A percentile compares a stretch with the other conserved stretches of the same genome.
Conservation (phyloP, 2,888 invertebrate genomes). For the Mesorhabditis belari region DNA sequence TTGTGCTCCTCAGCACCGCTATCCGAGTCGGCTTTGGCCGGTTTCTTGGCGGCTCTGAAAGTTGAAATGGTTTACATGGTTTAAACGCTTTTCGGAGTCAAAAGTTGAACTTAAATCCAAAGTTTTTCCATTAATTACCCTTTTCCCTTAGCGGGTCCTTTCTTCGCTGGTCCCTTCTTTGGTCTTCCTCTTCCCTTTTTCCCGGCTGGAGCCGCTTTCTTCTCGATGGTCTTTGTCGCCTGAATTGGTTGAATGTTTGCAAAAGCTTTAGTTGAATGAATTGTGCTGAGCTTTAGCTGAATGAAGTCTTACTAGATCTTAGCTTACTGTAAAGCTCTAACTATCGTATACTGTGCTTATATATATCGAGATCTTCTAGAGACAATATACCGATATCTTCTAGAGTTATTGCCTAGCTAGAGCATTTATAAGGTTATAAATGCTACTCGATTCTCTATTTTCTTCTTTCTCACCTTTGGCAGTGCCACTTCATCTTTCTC, state of each 20-base stretch:
- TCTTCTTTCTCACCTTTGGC: not conserved
- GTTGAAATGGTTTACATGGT: too few relatives aligned
- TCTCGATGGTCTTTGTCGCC: not conserved
- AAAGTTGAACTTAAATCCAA: not conserved
- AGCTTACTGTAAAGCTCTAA: too few relatives aligned
- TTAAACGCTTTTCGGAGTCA: too few relatives aligned
- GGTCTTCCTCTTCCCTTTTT: not conserved
- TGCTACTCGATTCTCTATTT: too few relatives aligned
- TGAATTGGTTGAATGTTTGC: not conserved
- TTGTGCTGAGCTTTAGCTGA: too few relatives aligned
- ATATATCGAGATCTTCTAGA: too few relatives aligned
- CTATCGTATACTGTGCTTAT: too few relatives aligned
- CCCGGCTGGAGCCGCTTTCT: not conserved
- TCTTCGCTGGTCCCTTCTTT: not conserved
- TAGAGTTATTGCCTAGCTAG: too few relatives aligned
- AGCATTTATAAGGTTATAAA: too few relatives aligned
- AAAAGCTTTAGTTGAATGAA: too few relatives aligned
- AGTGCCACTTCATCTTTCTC: not conserved
- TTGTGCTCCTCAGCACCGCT: not conserved
- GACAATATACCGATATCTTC: too few relatives aligned
- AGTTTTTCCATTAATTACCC: not conserved
- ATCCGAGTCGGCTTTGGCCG: not conserved
- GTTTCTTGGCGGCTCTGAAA: not conserved
- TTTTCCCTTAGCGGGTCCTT: not conserved
- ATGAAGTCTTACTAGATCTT: too few relatives aligned